Conservation (phyloP, 2,113 vertebrate genomes). For the Lamprologus speciosus region DNA sequence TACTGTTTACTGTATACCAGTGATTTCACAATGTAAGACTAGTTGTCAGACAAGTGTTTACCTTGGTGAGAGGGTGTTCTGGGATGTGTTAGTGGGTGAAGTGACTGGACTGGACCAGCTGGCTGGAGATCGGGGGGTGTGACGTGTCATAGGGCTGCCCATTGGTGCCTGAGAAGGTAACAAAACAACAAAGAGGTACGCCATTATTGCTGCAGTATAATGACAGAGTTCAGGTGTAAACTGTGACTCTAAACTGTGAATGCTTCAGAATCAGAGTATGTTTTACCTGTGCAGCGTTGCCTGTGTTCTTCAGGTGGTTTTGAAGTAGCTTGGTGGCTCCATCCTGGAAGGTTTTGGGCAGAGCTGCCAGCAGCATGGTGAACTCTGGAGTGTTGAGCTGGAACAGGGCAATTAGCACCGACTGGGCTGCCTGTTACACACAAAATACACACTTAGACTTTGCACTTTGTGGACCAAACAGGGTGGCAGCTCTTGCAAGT, state of each 20-base stretch:
- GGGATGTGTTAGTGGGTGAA: conserved; percentile 90
- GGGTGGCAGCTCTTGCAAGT: neutral
- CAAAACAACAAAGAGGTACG: neutral
- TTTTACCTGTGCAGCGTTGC: conserved; percentile 84
- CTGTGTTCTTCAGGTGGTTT: conserved; percentile 90
- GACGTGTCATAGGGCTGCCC: conserved; percentile 88
- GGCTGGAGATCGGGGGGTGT: conserved; percentile 86
- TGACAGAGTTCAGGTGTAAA: neutral
- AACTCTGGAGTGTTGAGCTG: conserved; percentile 98
- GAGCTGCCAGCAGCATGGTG: conserved; percentile 92
- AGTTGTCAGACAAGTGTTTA: conserved; percentile 38
- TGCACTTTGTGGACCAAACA: neutral
- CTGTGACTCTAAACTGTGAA: too few species aligned
- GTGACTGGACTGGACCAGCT: conserved; percentile 93
- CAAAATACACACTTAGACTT: neutral
- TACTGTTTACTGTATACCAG: neutral
- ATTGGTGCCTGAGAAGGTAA: conserved; percentile 71
- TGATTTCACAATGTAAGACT: neutral
- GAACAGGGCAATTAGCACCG: conserved; percentile 92
- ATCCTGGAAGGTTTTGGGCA: conserved; percentile 98
- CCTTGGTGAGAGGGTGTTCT: conserved; percentile 92
- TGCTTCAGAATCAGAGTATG: neutral
- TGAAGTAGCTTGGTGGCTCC: conserved; percentile 95
- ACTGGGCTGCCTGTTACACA: conserved; percentile 83
- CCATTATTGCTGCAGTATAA: neutral